Evolutionary conservation across 2,888 invertebrate genomes (phyloP), one percentile per base, ranked within the genome.

Genomic region (Scotopteryx bipunctaria): DNA sequence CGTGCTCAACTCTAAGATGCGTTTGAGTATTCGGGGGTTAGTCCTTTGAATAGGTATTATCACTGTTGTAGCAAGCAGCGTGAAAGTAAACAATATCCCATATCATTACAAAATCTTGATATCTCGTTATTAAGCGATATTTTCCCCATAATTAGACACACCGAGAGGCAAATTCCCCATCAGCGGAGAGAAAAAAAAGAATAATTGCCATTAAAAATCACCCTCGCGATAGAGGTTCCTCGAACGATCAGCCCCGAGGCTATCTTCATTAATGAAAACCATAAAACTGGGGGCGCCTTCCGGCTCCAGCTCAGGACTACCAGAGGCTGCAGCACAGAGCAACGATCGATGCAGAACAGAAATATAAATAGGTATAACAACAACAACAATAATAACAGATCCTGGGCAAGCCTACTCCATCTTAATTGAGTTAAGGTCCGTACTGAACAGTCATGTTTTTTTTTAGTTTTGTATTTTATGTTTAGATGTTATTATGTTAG

Each of bases 211-310:
- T 76, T 76, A 78, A 81, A 78, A 77, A 78, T 76, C 79, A 76
- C 79, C 81, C 81, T 75, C 77, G 67, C 67, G 78, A 71, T 46
- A 56, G 56, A 52, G 48, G 48, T 54, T 54, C 48, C 74, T 76
- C 75, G 78, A 81, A 80, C 79, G 84, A 86, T 86, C 86, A 79
- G 85, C 82, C 86, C 80, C 69, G 77, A 69, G 79, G 88, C 85
- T 62, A 73, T 78, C 83, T 83, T 86, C 86, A 84, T 86, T 87
- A 87, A 87, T 85, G 85, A 80, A 83, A 81, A 81, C 82, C 84
- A 79, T 83, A 80, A 83, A 84, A 78, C 81, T 78, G 78, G 80
- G 83, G 78, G 76, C 71, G 71, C 69, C 64, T 75, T 80, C 79
- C 80, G 78, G 78, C 73, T 69, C 72, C 71, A n/a, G n/a, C n/a